Evolutionary conservation across 2,888 invertebrate species (phyloP), one percentile per base, ranked within the genome.

Genomic region (Drosophila formosana): DNA sequence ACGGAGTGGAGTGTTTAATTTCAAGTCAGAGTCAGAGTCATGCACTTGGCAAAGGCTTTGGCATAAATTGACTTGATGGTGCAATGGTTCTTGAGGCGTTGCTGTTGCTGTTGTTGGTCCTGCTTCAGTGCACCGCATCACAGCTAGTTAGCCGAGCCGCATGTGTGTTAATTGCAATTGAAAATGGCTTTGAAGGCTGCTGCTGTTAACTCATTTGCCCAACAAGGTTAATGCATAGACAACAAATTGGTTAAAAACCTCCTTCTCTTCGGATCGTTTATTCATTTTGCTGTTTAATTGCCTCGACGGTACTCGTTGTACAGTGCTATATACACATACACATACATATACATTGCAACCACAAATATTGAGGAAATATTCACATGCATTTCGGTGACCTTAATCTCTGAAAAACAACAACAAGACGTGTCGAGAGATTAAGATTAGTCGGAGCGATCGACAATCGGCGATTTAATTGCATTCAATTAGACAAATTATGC

Each of bases 301-400:
- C 56, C 64, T 43, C 37, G n/a, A n/a, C 37, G 37, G 4, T 37
- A 11, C 37, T 37, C 37, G 37, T n/a, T 37, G n/a, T n/a, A 37
- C 37, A 37, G 11, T n/a, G 11, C 3, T 8, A 6, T 30, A 64
- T 70, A 3, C 3, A 37, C 11, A 32, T 9, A n/a, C 18, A 18
- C 0, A 18, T 18, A 18, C 18, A 4, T 18, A 39, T 34, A 4
- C 4, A 3, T 4, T 37, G 63, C 62, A 72, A 83, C 85, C 88
- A 74, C 85, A 80, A 78, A 65, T 75, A 78, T 82, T 78, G 64
- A 82, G 88, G 88, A 88, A 84, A 78, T 82, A 72, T 75, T 72
- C 72, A 68, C 78, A 82, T 79, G 77, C 73, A 76, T 58, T 73
- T 66, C 41, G 8, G 26, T 68, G 78, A 66, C 78, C 78, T 80